Percentiles rank a stretch among this genome's conserved stretches.
phyloP scores from a whole-genome alignment of 2,888 invertebrate species.

The Conistra vaccinii region DNA sequence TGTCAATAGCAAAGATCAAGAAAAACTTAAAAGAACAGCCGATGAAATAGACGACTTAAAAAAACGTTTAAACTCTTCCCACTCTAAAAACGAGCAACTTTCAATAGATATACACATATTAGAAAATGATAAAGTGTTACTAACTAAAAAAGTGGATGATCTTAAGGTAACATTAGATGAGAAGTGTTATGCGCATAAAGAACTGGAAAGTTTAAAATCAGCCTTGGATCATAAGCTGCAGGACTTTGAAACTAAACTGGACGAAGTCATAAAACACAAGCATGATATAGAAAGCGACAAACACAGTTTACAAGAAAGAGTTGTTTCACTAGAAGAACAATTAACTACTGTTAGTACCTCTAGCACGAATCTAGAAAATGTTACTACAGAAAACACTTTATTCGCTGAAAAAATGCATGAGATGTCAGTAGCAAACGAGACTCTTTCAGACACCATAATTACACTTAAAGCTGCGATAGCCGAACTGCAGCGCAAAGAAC shows the following conservation, averaged over 20 bases:
- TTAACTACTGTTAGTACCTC: conserved; percentile 51
- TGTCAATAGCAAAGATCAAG: conserved; percentile 75
- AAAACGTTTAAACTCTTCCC: conserved; percentile 78
- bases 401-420: conserved; percentile 67
- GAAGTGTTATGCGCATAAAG: conserved; percentile 58
- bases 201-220: conserved; percentile 57
- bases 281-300: conserved; percentile 73
- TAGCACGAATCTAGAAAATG: conserved; percentile 60
- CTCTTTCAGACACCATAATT: conserved; percentile 68
- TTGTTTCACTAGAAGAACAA: conserved; percentile 65
- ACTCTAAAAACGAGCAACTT: conserved; percentile 87
- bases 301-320: conserved; percentile 70
- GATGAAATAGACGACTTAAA: conserved; percentile 85
- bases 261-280: conserved; percentile 58
- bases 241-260: conserved; percentile 62
- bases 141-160: conserved; percentile 85
- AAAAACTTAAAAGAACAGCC: conserved; percentile 76
- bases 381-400: conserved; percentile 67
- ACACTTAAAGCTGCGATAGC: conserved; percentile 68
- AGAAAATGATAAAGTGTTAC: conserved; percentile 88
- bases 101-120: conserved; percentile 89
- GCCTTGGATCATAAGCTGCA: conserved; percentile 59
- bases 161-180: conserved; percentile 76
- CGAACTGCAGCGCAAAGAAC: conserved; percentile 64
- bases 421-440: conserved; percentile 71